Conservation (phyloP, 2,797 vertebrate genomes). For the Coregonus suidteri region DNA sequence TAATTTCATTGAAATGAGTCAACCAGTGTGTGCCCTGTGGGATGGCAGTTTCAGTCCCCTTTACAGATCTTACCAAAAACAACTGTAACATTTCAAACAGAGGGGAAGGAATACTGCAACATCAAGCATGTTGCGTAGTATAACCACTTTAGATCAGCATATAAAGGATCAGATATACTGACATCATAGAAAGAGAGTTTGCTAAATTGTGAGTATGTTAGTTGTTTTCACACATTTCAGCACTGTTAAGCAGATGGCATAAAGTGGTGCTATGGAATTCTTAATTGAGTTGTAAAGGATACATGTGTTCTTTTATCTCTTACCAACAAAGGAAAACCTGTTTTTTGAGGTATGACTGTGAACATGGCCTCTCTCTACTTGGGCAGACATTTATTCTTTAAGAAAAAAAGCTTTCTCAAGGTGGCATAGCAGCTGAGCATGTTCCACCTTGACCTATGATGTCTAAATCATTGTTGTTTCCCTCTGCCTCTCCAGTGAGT, state of each 20-base stretch:
- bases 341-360: background rate
- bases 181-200: background rate
- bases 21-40: too few species aligned
- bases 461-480: slow-evolving; percentile 69
- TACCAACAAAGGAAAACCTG: background rate
- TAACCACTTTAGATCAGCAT: background rate
- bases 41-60: background rate
- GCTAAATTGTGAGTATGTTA: background rate
- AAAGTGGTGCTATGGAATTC: background rate
- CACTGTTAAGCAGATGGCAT: background rate
- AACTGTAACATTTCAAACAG: background rate
- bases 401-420: background rate
- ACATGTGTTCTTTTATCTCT: background rate
- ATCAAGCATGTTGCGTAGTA: background rate
- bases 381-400: too few species aligned
- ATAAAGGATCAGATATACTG: background rate
- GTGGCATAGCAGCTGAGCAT: slow-evolving; percentile 61
- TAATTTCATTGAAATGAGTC: too few species aligned
- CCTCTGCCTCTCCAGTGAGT: slow-evolving; percentile 56
- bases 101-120: background rate
- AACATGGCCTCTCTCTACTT: background rate
- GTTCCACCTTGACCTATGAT: slow-evolving; percentile 73
- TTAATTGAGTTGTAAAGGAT: background rate
- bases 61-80: background rate
- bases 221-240: background rate